These are phyloP conservation scores for Pseudoips prasinana DNA, from an alignment of 2,888 invertebrate species.

Conservation along the genomic window DNA sequence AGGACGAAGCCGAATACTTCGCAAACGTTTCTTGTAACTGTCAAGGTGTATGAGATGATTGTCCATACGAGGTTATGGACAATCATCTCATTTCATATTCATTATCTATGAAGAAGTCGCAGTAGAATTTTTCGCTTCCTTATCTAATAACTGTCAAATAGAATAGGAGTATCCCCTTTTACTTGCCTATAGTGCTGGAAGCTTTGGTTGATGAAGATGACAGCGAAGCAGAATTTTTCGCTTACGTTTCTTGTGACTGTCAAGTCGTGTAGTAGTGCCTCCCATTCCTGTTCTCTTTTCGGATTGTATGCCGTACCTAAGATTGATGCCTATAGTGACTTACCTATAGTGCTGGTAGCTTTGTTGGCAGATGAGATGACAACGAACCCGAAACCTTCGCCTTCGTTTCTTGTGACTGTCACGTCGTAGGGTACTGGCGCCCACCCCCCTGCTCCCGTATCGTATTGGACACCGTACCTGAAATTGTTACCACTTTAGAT, in stretches of 20 bases:
- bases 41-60: too few relatives aligned
- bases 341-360: slow-evolving; percentile 91
- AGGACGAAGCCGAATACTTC: too few relatives aligned
- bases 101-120: too few relatives aligned
- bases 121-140: too few relatives aligned
- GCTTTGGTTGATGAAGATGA: slow-evolving; percentile 95
- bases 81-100: too few relatives aligned
- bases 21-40: too few relatives aligned
- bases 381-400: slow-evolving; percentile 99
- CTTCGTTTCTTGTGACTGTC: slow-evolving; percentile 93
- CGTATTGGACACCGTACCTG: slow-evolving; percentile 78
- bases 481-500: too few relatives aligned
- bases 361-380: slow-evolving; percentile 97
- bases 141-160: too few relatives aligned
- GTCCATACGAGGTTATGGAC: too few relatives aligned
- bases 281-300: slow-evolving; percentile 62
- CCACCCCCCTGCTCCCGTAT: slow-evolving; percentile 48
- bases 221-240: slow-evolving; percentile 99
- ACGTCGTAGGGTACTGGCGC: slow-evolving; percentile 93
- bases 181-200: slow-evolving; percentile 89
- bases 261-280: slow-evolving; percentile 92
- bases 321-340: slow-evolving; percentile 26
- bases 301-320: slow-evolving; percentile 76
- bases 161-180: too few relatives aligned
- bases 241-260: slow-evolving; percentile 94